Base-by-base conservation (phyloP, 2,113 vertebrate species). In the Dascyllus trimaculatus region DNA sequence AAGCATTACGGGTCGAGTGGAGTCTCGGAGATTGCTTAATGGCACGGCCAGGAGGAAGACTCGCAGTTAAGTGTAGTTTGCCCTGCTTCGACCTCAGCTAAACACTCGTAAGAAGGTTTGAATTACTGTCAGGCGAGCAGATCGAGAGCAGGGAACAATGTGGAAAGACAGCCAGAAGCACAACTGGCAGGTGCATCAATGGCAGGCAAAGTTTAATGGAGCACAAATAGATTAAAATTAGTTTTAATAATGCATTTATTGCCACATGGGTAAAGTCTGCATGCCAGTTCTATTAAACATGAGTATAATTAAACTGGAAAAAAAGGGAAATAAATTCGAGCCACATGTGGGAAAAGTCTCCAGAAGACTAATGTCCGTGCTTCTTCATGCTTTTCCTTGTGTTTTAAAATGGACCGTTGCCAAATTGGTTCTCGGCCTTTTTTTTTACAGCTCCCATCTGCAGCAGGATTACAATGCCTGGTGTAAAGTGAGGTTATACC, bases 401-500 rank as follows among this genome's bases (percentile, higher is more conserved):
- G 38, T 52, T 77, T 76, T 5, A 46, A 35, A 10, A 18, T 45
- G 7, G 32, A 43, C 22, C 32, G 22, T 35, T 63, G 51, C n/a
- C 69, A 71, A 49, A 60, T 75, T 6, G 54, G 25, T 67, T 62
- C 19, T 19, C 19, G 40, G 13, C 40, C 54, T 63, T n/a, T 52
- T 48, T 63, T n/a, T 52, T 48, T 54, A 64, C 67, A 58, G 29
- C 51, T 60, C 21, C 72, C 26, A 49, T 63, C 69, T 77, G 35
- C 48, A 75, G 19, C 48, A n/a, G 53, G 43, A 38, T 75, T 43
- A 56, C 51, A 49, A 43, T 29, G 13, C 7, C 22, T 57, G 32
- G 25, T 53, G 22, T 18, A 70, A 58, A 40, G 35, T 48, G 45
- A 66, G 26, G 38, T 61, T 18, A 59, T 64, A 8, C 5, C 46